Evolutionary conservation across 2,113 vertebrate genomes (phyloP).

Genomic region (Tricholaema leucomelas): DNA sequence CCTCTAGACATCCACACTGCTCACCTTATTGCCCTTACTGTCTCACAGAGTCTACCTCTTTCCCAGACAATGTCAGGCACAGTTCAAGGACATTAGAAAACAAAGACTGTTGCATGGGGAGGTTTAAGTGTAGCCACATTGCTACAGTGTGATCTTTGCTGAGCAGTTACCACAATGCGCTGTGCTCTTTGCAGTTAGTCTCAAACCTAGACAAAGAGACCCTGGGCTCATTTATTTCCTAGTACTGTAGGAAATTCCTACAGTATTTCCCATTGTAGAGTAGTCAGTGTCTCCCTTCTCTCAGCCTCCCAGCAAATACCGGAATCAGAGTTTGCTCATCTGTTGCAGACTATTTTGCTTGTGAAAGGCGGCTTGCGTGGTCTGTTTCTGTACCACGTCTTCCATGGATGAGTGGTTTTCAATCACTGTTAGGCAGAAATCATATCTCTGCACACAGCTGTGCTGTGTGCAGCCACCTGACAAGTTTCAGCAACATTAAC

Average conservation of each 20-base stretch:
- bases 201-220: neutral
- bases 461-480: conserved; percentile 30
- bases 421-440: conserved; percentile 41
- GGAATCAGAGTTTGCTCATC: conserved; percentile 1
- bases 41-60: neutral
- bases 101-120: neutral
- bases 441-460: conserved; percentile 22
- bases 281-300: neutral
- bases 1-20: rapidly evolving
- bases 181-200: neutral
- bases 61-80: neutral
- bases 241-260: no score
- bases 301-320: neutral
- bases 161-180: rapidly evolving
- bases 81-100: neutral
- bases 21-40: neutral
- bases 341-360: conserved; percentile 6
- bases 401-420: conserved; percentile 30
- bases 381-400: conserved; percentile 6
- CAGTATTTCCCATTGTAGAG: neutral
- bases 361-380: neutral
- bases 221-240: neutral
- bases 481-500: conserved; percentile 38
- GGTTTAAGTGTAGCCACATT: neutral
- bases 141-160: neutral